phyloP scores from a whole-genome alignment of 2,113 vertebrate species.

The Toxotes jaculatrix region DNA sequence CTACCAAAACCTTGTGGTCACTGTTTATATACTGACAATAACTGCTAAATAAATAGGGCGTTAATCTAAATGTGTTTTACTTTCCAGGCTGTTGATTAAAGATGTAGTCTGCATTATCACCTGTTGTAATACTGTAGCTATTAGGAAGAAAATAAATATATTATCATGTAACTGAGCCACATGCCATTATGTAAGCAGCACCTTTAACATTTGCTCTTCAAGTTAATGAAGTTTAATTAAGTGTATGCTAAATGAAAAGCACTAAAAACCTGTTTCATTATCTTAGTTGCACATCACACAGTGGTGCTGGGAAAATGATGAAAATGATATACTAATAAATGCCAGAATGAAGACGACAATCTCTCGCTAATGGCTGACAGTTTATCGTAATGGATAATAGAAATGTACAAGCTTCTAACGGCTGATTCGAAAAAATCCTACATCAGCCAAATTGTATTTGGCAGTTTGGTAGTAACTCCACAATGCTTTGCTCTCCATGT shows the following conservation, averaged over 20 bases:
- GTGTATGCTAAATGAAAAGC: too few species aligned
- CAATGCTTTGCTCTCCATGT: not conserved
- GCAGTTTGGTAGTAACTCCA: not conserved
- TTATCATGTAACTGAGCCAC: conserved; percentile 37
- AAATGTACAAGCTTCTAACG: too few species aligned
- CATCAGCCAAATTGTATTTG: not conserved
- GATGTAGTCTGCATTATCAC: conserved; percentile 7
- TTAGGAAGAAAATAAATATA: conserved; percentile 13
- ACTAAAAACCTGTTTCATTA: not conserved
- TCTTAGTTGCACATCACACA: not conserved
- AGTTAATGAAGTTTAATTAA: too few species aligned
- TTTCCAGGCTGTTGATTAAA: conserved; percentile 4
- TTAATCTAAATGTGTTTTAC: not conserved
- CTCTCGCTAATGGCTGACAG: not conserved
- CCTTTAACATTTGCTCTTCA: too few species aligned
- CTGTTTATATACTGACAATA: not conserved
- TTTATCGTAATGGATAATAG: too few species aligned
- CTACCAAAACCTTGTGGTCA: not conserved
- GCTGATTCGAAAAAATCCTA: not conserved
- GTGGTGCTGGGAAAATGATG: too few species aligned
- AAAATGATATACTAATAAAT: not conserved
- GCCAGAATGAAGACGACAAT: not conserved
- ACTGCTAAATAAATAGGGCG: not conserved
- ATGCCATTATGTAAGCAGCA: not conserved
- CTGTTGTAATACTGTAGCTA: conserved; percentile 18